A percentile compares a stretch with the other conserved stretches of the same genome.
phyloP scores from a whole-genome alignment of 2,797 vertebrate genomes.

The Melopsittacus undulatus region DNA sequence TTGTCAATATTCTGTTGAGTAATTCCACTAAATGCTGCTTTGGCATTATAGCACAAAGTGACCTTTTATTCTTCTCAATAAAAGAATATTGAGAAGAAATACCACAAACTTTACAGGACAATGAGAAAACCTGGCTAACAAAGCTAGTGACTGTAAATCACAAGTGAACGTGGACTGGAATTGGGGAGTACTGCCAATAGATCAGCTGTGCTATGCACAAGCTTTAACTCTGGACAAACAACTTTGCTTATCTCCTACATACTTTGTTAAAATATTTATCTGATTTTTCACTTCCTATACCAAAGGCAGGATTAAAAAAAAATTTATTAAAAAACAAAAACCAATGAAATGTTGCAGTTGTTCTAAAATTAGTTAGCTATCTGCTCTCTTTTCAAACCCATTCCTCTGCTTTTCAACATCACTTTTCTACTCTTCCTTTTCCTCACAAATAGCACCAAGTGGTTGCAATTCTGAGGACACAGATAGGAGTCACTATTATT shows the following conservation, averaged over 20 bases:
- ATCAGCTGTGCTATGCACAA: background rate
- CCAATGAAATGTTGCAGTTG: background rate
- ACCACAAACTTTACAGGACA: background rate
- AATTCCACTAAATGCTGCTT: background rate
- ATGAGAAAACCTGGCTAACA: background rate
- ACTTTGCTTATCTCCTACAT: background rate
- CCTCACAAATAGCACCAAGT: background rate
- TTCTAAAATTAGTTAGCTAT: background rate
- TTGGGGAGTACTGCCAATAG: background rate
- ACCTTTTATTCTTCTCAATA: background rate
- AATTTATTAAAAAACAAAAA: too few relatives aligned
- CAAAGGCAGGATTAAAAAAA: background rate
- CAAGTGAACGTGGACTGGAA: background rate
- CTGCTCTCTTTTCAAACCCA: background rate
- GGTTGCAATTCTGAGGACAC: background rate
- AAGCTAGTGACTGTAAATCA: background rate
- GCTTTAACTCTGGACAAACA: background rate
- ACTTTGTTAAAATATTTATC: background rate
- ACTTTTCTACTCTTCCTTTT: background rate
- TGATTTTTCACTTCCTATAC: background rate
- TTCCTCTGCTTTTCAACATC: background rate
- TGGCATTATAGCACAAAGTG: background rate
- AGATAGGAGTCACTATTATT: background rate
- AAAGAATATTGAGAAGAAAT: background rate
- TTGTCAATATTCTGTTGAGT: background rate